These are phyloP conservation scores for Beaufortia kweichowensis DNA, from an alignment of 2,113 vertebrate genomes.

Conservation along the genomic window DNA sequence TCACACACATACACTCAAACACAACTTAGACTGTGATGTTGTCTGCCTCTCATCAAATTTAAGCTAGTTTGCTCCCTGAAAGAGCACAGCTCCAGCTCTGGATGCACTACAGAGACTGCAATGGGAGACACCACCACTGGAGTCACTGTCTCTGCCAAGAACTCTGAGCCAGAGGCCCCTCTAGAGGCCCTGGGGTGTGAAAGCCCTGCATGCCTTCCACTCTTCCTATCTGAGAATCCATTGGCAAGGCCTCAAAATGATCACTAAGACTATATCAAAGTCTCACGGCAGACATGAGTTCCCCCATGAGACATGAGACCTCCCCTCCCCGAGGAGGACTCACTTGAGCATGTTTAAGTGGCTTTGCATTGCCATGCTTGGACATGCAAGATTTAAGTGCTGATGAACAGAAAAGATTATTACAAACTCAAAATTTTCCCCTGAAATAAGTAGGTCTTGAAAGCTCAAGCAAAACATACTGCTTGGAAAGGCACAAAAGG, in stretches of 20 bases:
- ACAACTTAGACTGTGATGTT: background rate
- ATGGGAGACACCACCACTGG: conserved; percentile 52
- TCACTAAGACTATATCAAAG: conserved; percentile 45
- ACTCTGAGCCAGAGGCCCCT: conserved; percentile 57
- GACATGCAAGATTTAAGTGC: conserved; percentile 27
- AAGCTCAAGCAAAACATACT: conserved; percentile 21
- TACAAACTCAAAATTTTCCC: conserved; percentile 24
- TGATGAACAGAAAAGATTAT: conserved; percentile 28
- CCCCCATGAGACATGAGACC: conserved; percentile 33
- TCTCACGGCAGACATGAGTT: conserved; percentile 43
- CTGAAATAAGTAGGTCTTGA: conserved; percentile 22
- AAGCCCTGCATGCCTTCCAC: conserved; percentile 56
- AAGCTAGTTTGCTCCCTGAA: conserved; percentile 52
- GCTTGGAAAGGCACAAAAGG: conserved; percentile 13
- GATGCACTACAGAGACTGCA: conserved; percentile 66
- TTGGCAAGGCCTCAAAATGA: conserved; percentile 28
- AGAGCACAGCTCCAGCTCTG: conserved; percentile 66
- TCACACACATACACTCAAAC: conserved; percentile 6
- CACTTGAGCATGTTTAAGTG: conserved; percentile 15
- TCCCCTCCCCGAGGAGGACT: conserved; percentile 50
- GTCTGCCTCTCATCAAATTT: conserved; percentile 31
- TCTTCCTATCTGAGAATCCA: background rate
- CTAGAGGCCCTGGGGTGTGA: conserved; percentile 67
- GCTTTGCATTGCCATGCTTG: background rate
- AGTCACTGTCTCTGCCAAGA: conserved; percentile 62